phyloP scores from a whole-genome alignment of 2,797 vertebrate species.

The Sebastolobus altivelis region DNA sequence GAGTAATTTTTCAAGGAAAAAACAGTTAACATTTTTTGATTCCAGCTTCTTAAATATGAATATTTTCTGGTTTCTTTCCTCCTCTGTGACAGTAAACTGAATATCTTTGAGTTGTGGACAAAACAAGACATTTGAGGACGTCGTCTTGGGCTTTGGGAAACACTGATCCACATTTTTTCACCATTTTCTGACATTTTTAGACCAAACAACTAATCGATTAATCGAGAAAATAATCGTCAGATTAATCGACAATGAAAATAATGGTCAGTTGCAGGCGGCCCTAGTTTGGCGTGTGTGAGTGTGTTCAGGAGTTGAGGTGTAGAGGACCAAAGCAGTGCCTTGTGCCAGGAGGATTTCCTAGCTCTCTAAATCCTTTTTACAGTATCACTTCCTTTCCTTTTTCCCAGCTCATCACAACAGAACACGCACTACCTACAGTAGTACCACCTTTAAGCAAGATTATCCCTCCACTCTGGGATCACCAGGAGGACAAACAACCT shows the following conservation, averaged over 20 bases:
- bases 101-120: too few species aligned
- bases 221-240: neutral
- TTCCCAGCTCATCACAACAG: slow-evolving; percentile 46
- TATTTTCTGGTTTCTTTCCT: too few species aligned
- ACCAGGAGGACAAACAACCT: slow-evolving; percentile 15
- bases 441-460: slow-evolving; percentile 54
- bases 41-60: too few species aligned
- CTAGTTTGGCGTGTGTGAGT: neutral
- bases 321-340: slow-evolving; percentile 13
- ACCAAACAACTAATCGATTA: neutral
- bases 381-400: slow-evolving; percentile 46
- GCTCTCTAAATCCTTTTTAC: slow-evolving; percentile 52
- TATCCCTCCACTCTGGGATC: slow-evolving; percentile 39
- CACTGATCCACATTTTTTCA: too few species aligned
- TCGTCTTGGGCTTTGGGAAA: too few species aligned
- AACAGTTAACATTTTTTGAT: too few species aligned
- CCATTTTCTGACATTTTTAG: too few species aligned
- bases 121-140: too few species aligned
- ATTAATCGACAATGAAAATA: too few species aligned
- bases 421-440: slow-evolving; percentile 26
- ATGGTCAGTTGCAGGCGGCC: too few species aligned
- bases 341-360: slow-evolving; percentile 38
- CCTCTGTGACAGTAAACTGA: too few species aligned
- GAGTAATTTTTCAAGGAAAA: too few species aligned
- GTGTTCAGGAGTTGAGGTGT: slow-evolving; percentile 5